Percentiles rank a stretch among this genome's conserved stretches.
Evolutionary conservation across 37 sponge, comb jelly and placozoan genomes (phyloP).

Genomic region (Haliclona indistincta): DNA sequence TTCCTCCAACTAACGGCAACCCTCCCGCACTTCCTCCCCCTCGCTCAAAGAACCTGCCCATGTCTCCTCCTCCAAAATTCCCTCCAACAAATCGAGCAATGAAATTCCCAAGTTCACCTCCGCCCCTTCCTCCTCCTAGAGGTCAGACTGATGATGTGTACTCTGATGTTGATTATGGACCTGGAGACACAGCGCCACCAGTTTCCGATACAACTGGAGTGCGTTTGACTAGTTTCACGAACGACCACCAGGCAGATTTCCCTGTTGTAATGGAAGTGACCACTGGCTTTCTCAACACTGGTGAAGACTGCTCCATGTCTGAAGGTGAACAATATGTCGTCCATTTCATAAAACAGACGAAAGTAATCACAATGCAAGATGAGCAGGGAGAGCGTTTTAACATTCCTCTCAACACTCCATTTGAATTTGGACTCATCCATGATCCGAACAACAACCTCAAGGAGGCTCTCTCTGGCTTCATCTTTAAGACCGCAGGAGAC

Average conservation of each 20-base stretch:
- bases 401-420: slow-evolving; percentile 26
- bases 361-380: slow-evolving; percentile 32
- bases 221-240: not conserved
- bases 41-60: too few species aligned
- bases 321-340: slow-evolving; percentile 33
- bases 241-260: not conserved
- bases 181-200: not conserved
- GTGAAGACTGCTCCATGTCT: slow-evolving; percentile 19
- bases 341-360: slow-evolving; percentile 26
- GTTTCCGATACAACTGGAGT: not conserved
- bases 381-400: not conserved
- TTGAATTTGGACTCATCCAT: slow-evolving; percentile 33
- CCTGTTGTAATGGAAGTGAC: not conserved
- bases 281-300: not conserved
- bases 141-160: not conserved
- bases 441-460: slow-evolving; percentile 20
- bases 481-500: slow-evolving; percentile 18
- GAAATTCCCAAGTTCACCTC: not conserved
- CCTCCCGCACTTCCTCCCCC: not conserved
- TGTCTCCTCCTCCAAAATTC: not conserved
- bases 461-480: slow-evolving; percentile 31
- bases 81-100: too few species aligned
- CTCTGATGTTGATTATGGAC: not conserved
- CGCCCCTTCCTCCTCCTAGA: not conserved
- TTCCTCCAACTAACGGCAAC: not conserved